These are phyloP conservation scores for Drosophila percnosoma DNA, from an alignment of 2,888 invertebrate genomes.

Conservation along the genomic window DNA sequence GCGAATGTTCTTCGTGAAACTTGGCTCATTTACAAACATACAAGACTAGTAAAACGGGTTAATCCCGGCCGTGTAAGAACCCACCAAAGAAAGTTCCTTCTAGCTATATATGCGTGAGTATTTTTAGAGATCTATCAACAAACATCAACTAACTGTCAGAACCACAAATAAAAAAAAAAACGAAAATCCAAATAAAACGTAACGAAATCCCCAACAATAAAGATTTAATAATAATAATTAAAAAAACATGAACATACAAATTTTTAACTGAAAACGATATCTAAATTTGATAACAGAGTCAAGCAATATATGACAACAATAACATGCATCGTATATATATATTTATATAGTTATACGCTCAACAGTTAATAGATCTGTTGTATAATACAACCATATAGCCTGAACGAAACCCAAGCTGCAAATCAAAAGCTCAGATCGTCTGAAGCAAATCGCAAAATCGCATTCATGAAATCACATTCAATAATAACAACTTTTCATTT, in stretches of 20 bases:
- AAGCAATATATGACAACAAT: slow-evolving; percentile 21
- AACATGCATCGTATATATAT: slow-evolving; percentile 20
- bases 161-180: slow-evolving; percentile 47
- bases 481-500: slow-evolving; percentile 22
- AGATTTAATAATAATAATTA: slow-evolving; percentile 10
- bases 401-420: slow-evolving; percentile 16
- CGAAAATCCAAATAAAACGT: slow-evolving; percentile 7
- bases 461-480: slow-evolving; percentile 38
- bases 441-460: slow-evolving; percentile 24
- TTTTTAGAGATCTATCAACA: slow-evolving; percentile 81
- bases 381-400: slow-evolving; percentile 40
- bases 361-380: slow-evolving; percentile 53
- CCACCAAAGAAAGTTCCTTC: slow-evolving; percentile 99
- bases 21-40: slow-evolving; percentile 99
- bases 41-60: slow-evolving; percentile 98
- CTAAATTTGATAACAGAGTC: slow-evolving; percentile 12
- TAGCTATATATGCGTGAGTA: slow-evolving; percentile 98
- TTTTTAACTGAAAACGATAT: slow-evolving; percentile 4
- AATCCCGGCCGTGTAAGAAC: slow-evolving; percentile 98
- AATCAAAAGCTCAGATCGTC: slow-evolving; percentile 16
- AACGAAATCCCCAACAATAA: slow-evolving; percentile 23
- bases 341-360: slow-evolving; percentile 21
- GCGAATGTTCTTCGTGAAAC: slow-evolving; percentile 99
- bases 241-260: slow-evolving; percentile 8
- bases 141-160: slow-evolving; percentile 68